phyloP scores from a whole-genome alignment of 1,140 invertebrate genomes.

The Drosophila nannoptera region DNA sequence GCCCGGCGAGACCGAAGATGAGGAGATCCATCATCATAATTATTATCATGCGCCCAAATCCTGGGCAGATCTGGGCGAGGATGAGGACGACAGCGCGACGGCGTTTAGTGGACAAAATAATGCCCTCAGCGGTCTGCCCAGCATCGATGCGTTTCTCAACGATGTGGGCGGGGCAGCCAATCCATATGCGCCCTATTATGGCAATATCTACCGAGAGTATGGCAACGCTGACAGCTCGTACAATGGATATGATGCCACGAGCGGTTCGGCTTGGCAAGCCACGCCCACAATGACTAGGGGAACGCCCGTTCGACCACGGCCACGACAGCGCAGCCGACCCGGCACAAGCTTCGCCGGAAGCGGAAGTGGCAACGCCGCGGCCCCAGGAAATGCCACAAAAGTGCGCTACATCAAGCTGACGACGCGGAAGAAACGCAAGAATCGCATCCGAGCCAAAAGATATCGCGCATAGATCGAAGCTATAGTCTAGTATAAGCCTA shows the following conservation, averaged over 20 bases:
- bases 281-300: slow-evolving; percentile 19
- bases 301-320: slow-evolving; percentile 7
- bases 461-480: slow-evolving; percentile 42
- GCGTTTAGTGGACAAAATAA: slow-evolving; percentile 59
- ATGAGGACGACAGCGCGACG: slow-evolving; percentile 39
- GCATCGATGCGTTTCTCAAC: slow-evolving; percentile 50
- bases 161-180: slow-evolving; percentile 8
- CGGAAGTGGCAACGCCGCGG: too few species aligned
- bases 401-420: slow-evolving; percentile 55
- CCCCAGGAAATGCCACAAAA: slow-evolving; percentile 12
- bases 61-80: slow-evolving; percentile 21
- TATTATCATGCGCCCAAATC: slow-evolving; percentile 11
- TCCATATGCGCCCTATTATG: slow-evolving; percentile 23
- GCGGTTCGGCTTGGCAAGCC: slow-evolving; percentile 13
- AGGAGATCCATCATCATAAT: too few species aligned
- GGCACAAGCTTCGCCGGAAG: background rate
- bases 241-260: slow-evolving; percentile 24
- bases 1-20: too few species aligned
- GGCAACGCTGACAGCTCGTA: slow-evolving; percentile 14
- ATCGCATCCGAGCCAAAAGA: slow-evolving; percentile 54
- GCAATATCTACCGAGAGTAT: slow-evolving; percentile 30
- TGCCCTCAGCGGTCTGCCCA: slow-evolving; percentile 42
- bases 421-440: slow-evolving; percentile 60
- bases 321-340: slow-evolving; percentile 16
- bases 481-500: background rate